Evolutionary conservation across 1,140 invertebrate species (phyloP).

Genomic region (Drosophila punjabiensis): DNA sequence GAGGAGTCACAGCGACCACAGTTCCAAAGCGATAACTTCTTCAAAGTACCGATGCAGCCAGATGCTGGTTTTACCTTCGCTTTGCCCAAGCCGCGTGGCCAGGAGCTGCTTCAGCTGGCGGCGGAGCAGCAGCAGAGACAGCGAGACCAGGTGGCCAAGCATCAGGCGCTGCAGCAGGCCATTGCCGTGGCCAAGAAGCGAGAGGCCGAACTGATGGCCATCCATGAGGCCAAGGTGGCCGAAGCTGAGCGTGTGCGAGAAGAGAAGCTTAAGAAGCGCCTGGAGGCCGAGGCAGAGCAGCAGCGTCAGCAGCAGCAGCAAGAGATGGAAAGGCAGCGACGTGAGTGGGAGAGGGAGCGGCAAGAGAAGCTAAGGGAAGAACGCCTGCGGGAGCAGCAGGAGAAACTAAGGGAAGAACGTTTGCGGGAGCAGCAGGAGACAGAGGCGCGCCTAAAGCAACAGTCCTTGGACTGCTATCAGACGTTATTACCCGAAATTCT

Average conservation of each 20-base stretch:
- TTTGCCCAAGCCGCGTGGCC: conserved; percentile 1
- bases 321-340: conserved; percentile 14
- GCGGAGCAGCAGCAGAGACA: conserved; percentile 11
- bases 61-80: conserved; percentile 19
- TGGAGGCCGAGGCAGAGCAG: conserved; percentile 7
- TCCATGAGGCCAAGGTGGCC: conserved; percentile 29
- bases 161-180: conserved; percentile 52
- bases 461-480: conserved; percentile 27
- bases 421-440: neutral
- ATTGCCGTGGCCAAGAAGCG: conserved; percentile 58
- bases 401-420: neutral
- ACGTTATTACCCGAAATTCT: conserved; percentile 29
- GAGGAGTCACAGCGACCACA: neutral
- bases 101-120: conserved; percentile 1
- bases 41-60: conserved; percentile 61
- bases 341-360: neutral
- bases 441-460: neutral
- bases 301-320: conserved; percentile 7
- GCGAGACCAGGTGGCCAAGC: conserved; percentile 40
- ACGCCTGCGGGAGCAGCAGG: neutral
- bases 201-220: conserved; percentile 54
- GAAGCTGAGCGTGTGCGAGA: conserved; percentile 31
- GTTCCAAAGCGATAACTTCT: conserved; percentile 41
- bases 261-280: conserved; percentile 16
- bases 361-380: neutral